Evolutionary conservation across 30 jellyfish, hydroid and myxozoan species (phyloP).

Genomic region (Aurelia aurita): DNA sequence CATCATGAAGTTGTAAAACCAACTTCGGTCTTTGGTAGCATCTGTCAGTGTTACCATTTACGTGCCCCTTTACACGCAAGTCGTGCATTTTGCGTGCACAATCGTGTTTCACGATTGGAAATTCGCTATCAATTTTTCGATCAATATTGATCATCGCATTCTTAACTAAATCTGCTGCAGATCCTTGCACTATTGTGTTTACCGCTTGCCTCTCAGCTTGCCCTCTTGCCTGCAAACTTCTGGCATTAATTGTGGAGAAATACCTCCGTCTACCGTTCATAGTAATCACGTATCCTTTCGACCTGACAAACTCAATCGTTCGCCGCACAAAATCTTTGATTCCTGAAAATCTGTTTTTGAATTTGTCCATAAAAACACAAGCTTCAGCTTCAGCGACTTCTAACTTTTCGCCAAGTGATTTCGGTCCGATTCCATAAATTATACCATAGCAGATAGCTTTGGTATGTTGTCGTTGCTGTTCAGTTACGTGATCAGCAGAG

Average conservation of each 20-base stretch:
- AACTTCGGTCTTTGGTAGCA: conserved; percentile 53
- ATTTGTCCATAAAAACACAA: conserved; percentile 67
- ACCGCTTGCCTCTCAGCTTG: conserved; percentile 99
- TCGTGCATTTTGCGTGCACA: not conserved
- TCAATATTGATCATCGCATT: conserved; percentile 83
- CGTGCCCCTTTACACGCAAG: not conserved
- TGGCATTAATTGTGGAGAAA: conserved; percentile 78
- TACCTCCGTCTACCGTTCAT: conserved; percentile 81
- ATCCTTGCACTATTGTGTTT: conserved; percentile 92
- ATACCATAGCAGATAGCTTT: conserved; percentile 95
- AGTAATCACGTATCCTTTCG: conserved; percentile 82
- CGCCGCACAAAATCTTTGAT: conserved; percentile 55
- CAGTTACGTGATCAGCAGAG: conserved; percentile 65
- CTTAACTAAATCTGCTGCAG: conserved; percentile 97
- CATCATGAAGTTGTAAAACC: conserved; percentile 96
- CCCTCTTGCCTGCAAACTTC: conserved; percentile 66
- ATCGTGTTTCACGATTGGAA: not conserved
- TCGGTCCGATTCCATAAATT: conserved; percentile 93
- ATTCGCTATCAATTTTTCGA: conserved; percentile 24
- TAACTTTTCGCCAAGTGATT: conserved; percentile 84
- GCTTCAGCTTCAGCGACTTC: conserved; percentile 80
- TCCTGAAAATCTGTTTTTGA: conserved; percentile 70
- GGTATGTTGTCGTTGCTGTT: conserved; percentile 86
- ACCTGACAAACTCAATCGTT: conserved; percentile 71
- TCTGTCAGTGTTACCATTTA: not conserved